Base-by-base conservation (phyloP, 2,113 vertebrate genomes). In the Hyperopisus bebe region DNA sequence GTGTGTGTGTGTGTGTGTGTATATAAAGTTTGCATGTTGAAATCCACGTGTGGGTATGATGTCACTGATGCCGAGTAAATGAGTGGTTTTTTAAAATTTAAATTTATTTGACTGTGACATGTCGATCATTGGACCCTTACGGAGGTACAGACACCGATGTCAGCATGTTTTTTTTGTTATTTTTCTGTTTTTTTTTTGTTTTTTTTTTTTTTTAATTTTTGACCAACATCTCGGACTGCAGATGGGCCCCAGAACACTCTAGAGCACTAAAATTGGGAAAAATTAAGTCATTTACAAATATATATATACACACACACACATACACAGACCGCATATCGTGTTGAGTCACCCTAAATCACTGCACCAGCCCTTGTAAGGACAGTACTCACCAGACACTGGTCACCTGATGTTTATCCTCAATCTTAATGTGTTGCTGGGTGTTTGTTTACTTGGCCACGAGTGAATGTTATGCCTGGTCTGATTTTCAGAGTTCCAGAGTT, bases 401-500 rank as follows among this genome's bases (percentile, higher is more conserved):
- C 58, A 62, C 24, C 58, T 62, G 58, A 8, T n/a, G 21, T 62
- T 62, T 62, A 24, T 11, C 58, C 24, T 3, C 24, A 10, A 5
- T 66, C 24, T 9, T 66, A 15, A 35, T 39, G 70, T 74, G 31
- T 74, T 1, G 13, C 70, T 74, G 31, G 70, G 27, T 74, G 70
- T 17, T 80, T 3, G 35, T 80, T 35, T 39, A 19, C 17, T 19
- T 35, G 74, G 0, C 17, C 15, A 80, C 11, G 1, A 27, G 3
- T 70, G 35, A 58, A 24, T 3, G 44, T 27, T 90, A 6, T 80
- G 35, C 80, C 82, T 88, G 15, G 7, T 86, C 21, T 66, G 21
- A 80, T 48, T 35, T 35, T 2, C 90, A 94, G 94, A 94, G 91
- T 85, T 95, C 93, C 39, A 90, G 44, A 51, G 95, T 96, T 86